These are phyloP conservation scores for Nicator chloris DNA, from an alignment of 2,113 vertebrate genomes.

Conservation along the genomic window DNA sequence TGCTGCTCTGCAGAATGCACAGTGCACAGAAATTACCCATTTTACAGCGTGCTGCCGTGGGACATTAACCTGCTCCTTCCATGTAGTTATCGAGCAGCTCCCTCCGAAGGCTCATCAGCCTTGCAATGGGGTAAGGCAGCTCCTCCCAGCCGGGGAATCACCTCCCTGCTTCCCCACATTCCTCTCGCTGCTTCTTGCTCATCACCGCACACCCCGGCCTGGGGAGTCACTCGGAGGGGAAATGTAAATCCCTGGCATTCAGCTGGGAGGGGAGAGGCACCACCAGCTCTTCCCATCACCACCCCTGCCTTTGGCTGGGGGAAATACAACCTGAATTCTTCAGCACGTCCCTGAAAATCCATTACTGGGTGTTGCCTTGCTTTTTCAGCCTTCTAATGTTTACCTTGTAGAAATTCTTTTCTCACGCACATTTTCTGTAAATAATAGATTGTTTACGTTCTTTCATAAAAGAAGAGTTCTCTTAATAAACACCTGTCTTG, in stretches of 20 bases:
- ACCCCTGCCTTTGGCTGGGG: not conserved
- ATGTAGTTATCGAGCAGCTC: not conserved
- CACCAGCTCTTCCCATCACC: not conserved
- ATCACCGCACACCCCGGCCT: not conserved
- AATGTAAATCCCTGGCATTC: not conserved
- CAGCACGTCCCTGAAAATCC: not conserved
- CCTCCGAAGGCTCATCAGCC: not conserved
- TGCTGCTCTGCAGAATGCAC: not conserved
- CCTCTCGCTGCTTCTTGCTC: not conserved
- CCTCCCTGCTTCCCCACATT: fast-evolving
- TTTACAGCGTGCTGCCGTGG: constrained; percentile 17
- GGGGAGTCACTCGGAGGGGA: not conserved
- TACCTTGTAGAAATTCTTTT: no score
- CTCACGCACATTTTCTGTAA: no score
- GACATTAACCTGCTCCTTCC: constrained; percentile 46
- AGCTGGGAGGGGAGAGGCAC: not conserved
- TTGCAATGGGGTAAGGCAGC: not conserved
- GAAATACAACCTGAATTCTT: not conserved
- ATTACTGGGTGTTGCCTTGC: no score
- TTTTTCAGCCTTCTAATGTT: no score
- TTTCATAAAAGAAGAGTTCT: no score
- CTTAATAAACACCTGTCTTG: no score
- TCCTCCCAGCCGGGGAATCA: not conserved
- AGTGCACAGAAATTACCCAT: constrained; percentile 19
- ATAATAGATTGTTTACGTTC: no score